Evolutionary conservation across 2,797 vertebrate species (phyloP).

Genomic region (Tokudaia muenninki): DNA sequence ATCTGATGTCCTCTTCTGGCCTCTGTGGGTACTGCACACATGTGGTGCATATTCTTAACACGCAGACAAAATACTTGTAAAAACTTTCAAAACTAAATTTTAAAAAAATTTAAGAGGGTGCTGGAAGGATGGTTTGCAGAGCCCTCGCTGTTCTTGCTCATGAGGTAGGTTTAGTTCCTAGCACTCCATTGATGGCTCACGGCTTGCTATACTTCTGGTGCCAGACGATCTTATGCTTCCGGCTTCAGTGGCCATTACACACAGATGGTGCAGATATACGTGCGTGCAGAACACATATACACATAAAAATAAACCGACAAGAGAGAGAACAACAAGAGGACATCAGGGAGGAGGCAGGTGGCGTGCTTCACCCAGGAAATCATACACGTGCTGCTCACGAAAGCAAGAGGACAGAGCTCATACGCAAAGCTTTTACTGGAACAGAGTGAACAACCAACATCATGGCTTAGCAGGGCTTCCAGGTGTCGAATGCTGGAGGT

Average conservation of each 20-base stretch:
- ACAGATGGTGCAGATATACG: background rate
- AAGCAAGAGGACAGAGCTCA: background rate
- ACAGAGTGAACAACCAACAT: background rate
- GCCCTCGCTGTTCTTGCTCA: background rate
- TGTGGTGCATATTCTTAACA: background rate
- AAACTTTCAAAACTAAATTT: background rate
- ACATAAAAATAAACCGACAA: background rate
- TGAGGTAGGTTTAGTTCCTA: background rate
- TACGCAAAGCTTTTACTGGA: background rate
- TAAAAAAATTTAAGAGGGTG: background rate
- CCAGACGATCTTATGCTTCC: background rate
- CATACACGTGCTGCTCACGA: fast-evolving
- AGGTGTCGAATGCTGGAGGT: background rate
- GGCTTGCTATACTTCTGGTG: background rate
- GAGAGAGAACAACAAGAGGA: background rate
- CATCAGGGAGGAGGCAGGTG: background rate
- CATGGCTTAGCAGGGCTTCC: background rate
- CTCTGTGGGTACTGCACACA: background rate
- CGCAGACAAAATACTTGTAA: background rate
- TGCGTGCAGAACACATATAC: background rate
- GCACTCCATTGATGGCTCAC: background rate
- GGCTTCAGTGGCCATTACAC: background rate
- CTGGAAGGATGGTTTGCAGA: background rate
- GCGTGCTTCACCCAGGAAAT: background rate
- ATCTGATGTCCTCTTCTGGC: background rate